Conservation (phyloP, 1,140 invertebrate genomes). For the Drosophila parabipectinata region DNA sequence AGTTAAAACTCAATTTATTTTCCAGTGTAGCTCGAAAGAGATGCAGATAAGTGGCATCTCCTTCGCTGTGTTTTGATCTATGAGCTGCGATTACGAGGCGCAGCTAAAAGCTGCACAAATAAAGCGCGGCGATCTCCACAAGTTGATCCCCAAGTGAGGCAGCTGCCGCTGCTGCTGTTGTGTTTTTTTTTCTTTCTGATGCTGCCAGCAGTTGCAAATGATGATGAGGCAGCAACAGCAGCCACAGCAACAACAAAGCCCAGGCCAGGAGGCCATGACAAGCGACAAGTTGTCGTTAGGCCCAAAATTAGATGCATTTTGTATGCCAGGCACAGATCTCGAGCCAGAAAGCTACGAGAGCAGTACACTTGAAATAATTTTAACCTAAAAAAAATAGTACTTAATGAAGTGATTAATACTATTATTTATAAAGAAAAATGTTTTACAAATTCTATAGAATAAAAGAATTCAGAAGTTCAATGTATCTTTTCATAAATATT, state of each 20-base stretch:
- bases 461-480: neutral
- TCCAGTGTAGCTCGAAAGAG: constrained; percentile 21
- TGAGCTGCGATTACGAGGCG: constrained; percentile 59
- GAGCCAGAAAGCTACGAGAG: constrained; percentile 15
- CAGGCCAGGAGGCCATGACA: constrained; percentile 63
- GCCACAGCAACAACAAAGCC: constrained; percentile 5
- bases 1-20: constrained; percentile 3
- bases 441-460: neutral
- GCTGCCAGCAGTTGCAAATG: constrained; percentile 73
- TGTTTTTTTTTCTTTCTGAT: constrained; percentile 16
- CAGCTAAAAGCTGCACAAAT: constrained; percentile 72
- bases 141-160: constrained; percentile 57
- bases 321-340: constrained; percentile 54
- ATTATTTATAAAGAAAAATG: neutral
- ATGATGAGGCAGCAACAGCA: constrained; percentile 64
- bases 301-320: constrained; percentile 81
- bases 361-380: constrained; percentile 8
- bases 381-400: neutral
- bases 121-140: constrained; percentile 54
- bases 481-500: neutral
- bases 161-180: constrained; percentile 38
- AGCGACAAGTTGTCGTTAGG: constrained; percentile 79
- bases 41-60: constrained; percentile 36
- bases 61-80: constrained; percentile 45
- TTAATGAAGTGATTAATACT: neutral